Evolutionary conservation across 37 sponge, comb jelly and placozoan species (phyloP).

Genomic region (Lycopodina hypogea): DNA sequence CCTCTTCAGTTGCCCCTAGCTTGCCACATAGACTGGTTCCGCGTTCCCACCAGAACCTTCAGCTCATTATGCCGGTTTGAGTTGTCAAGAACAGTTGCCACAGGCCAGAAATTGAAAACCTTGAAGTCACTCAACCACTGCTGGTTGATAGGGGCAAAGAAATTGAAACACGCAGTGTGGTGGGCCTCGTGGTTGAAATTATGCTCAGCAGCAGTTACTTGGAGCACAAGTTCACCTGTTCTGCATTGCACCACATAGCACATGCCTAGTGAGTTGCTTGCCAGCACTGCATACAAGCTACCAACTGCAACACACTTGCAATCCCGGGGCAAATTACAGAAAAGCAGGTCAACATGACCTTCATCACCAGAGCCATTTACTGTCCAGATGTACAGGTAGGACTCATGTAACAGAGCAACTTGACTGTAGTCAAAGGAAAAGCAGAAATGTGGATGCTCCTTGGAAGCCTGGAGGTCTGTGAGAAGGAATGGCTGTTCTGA

Average conservation of each 20-base stretch:
- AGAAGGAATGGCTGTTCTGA: background rate
- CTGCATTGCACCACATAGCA: constrained; percentile 13
- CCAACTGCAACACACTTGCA: constrained; percentile 44
- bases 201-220: background rate
- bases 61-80: constrained; percentile 2
- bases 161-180: constrained; percentile 9
- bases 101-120: constrained; percentile 30
- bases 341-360: constrained; percentile 15
- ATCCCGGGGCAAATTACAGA: constrained; percentile 14
- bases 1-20: too few species aligned
- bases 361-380: constrained; percentile 7
- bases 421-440: constrained; percentile 17
- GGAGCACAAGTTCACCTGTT: constrained; percentile 19
- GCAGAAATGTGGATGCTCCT: constrained; percentile 12
- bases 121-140: constrained; percentile 29
- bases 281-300: constrained; percentile 45
- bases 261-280: constrained; percentile 29
- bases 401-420: constrained; percentile 16
- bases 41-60: constrained; percentile 20
- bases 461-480: constrained; percentile 4
- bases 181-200: constrained; percentile 22
- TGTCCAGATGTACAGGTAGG: constrained; percentile 44
- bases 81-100: constrained; percentile 34
- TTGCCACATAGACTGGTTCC: background rate
- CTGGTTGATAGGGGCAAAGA: constrained; percentile 21